Evolutionary conservation across 2,888 invertebrate genomes (phyloP), one percentile per base, ranked within the genome.

Genomic region (Ametastegia equiseti): DNA sequence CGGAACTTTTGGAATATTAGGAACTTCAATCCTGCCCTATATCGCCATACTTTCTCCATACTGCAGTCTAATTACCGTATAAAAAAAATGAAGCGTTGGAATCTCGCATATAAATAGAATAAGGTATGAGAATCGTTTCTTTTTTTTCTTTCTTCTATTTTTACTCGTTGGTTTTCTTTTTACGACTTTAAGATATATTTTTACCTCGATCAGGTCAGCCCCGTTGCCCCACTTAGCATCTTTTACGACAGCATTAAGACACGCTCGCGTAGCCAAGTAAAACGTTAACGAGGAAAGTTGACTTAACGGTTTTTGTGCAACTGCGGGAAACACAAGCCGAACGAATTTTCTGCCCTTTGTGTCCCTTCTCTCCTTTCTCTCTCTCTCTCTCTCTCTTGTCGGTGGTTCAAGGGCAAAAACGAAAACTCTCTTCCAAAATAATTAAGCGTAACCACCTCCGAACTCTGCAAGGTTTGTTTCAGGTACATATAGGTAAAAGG

Each of bases 211-310:
- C 75, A 54, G 75, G 50, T 75, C 75, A 75, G 23, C 36, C 75
- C n/a, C 54, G 50, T 54, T 73, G 73, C 19, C 73, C 73, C 50
- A 75, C 75, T 75, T 75, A 75, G 75, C 75, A 75, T 75, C 30
- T 75, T 75, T 75, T 75, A 75, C 75, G 75, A 75, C 50, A 27
- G 33, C 42, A 50, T 75, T 75, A 75, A 75, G 75, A 50, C 75
- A 54, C 36, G 75, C 75, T 75, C 75, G 75, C 36, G 54, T 54
- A 36, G 33, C 50, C 50, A 60, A 78, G 57, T 63, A 63, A 78
- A 78, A 57, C 78, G 57, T 30, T 78, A 78, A 78, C 78, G 78
- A 78, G 78, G 23, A 57, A 78, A 78, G 39, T 60, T 63, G 57
- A 78, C 78, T 78, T 42, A 33, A 57, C 57, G 78, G 23, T 78